Conservation (phyloP, 2,888 invertebrate species). For the Sepioteuthis lessoniana region DNA sequence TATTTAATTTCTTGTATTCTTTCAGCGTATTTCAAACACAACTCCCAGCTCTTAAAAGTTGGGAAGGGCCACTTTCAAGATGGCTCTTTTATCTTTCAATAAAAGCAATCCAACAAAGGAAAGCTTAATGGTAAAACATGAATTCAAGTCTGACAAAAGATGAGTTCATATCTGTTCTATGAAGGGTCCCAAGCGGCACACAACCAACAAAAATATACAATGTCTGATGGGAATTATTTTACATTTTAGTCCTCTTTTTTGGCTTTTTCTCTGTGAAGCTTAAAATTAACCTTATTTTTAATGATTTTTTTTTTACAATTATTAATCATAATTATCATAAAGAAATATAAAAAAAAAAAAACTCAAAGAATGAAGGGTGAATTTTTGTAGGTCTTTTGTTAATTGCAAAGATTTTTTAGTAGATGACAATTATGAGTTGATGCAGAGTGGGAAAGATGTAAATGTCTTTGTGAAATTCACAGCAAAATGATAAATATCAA, state of each 20-base stretch:
- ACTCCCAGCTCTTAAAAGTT: slow-evolving; percentile 4
- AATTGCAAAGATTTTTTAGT: slow-evolving; percentile 33
- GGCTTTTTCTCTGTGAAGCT: background rate
- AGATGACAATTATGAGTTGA: background rate
- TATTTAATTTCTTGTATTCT: slow-evolving; percentile 33
- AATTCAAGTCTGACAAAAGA: background rate
- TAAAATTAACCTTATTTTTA: slow-evolving; percentile 16
- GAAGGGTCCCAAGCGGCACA: background rate
- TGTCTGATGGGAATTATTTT: background rate
- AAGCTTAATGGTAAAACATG: slow-evolving; percentile 4
- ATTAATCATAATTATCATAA: slow-evolving; percentile 33
- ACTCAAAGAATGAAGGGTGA: background rate
- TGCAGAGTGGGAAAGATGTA: background rate
- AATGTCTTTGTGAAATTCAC: slow-evolving; percentile 20
- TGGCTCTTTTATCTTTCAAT: slow-evolving; percentile 33
- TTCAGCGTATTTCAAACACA: background rate
- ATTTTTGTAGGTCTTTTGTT: slow-evolving; percentile 33
- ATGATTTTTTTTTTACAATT: background rate
- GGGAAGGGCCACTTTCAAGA: slow-evolving; percentile 20
- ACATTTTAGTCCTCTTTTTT: background rate
- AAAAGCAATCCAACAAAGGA: slow-evolving; percentile 23
- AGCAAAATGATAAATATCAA: background rate
- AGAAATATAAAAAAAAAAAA: background rate
- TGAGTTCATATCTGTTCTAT: slow-evolving; percentile 20
- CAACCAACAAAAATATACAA: slow-evolving; percentile 9